A percentile compares a stretch with the other conserved stretches of the same genome.
These are phyloP conservation scores for Agrochola macilenta DNA, from an alignment of 2,888 invertebrate species.

Conservation along the genomic window DNA sequence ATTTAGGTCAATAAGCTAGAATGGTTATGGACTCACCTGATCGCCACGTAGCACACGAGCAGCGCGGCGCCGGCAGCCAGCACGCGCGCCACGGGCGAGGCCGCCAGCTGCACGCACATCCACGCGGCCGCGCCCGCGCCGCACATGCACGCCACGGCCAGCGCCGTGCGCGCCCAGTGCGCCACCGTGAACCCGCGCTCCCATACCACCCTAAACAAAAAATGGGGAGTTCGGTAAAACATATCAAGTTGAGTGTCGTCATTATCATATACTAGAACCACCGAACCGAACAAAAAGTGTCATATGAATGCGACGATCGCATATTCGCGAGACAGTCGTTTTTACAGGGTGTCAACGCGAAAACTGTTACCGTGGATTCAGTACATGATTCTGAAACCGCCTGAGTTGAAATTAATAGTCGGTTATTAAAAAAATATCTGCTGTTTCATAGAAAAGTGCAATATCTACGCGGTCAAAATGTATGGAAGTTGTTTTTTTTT, in stretches of 20 bases:
- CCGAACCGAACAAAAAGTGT: too few species aligned
- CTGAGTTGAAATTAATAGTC: too few species aligned
- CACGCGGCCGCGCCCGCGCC: constrained; percentile 94
- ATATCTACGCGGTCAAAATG: too few species aligned
- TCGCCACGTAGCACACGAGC: constrained; percentile 95
- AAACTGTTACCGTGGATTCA: too few species aligned
- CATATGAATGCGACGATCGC: too few species aligned
- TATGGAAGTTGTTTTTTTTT: too few species aligned
- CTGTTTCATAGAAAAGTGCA: too few species aligned
- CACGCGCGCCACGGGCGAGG: constrained; percentile 94
- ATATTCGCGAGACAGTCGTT: too few species aligned
- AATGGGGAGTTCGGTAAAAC: not conserved
- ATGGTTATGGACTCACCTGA: constrained; percentile 90
- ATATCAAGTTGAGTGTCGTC: not conserved
- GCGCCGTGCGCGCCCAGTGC: constrained; percentile 96
- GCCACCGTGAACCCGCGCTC: constrained; percentile 95
- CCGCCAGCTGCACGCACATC: constrained; percentile 94
- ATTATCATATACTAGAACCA: not conserved
- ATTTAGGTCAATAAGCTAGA: too few species aligned
- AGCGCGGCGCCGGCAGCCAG: constrained; percentile 95
- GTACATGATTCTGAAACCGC: too few species aligned
- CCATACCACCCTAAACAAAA: constrained; percentile 92
- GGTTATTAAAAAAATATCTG: too few species aligned
- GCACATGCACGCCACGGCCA: constrained; percentile 94
- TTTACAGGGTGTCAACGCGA: too few species aligned